Evolutionary conservation across 2,888 invertebrate genomes (phyloP).

Genomic region (Leucophenga montana): DNA sequence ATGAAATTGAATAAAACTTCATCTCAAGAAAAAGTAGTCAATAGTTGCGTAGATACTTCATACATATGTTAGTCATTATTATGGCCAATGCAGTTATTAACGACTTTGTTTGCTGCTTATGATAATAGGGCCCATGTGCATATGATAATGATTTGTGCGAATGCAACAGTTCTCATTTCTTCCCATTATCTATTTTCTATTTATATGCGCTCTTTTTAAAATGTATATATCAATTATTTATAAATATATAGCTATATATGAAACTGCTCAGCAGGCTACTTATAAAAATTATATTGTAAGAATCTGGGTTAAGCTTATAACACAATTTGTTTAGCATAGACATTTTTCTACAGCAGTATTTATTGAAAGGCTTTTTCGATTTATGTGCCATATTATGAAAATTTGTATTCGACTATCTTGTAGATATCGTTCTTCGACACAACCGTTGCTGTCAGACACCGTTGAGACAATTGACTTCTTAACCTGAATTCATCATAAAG

Average conservation of each 20-base stretch:
- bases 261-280: no score
- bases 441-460: constrained; percentile 27
- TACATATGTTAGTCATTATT: neutral
- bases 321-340: constrained; percentile 33
- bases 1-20: no score
- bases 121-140: constrained; percentile 3
- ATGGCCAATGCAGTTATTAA: neutral
- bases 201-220: no score
- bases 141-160: neutral
- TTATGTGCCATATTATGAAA: no score
- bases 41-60: no score
- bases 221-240: no score
- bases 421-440: neutral
- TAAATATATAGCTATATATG: no score
- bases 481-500: constrained; percentile 48
- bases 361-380: neutral
- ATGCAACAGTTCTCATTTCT: no score
- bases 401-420: no score
- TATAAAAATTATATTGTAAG: neutral
- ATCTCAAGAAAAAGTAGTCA: no score
- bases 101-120: constrained; percentile 4
- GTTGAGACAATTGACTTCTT: constrained; percentile 52
- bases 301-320: constrained; percentile 44
- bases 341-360: constrained; percentile 38
- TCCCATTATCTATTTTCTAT: no score